Conservation (phyloP, 2,113 vertebrate genomes). For the Motacilla alba region DNA sequence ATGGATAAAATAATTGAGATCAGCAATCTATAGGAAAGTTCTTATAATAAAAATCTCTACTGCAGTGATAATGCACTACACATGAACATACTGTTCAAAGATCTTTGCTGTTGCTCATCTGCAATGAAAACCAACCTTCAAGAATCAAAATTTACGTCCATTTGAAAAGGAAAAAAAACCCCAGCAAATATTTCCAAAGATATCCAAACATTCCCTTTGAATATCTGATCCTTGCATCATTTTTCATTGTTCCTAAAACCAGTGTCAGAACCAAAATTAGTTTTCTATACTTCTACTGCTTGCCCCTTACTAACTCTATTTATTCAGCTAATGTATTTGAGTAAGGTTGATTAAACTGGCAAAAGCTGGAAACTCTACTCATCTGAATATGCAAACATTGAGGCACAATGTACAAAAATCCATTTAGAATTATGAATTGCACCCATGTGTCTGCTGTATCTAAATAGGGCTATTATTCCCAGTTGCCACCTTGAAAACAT, state of each 20-base stretch:
- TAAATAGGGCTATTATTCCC: slow-evolving; percentile 62
- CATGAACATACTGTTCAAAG: not conserved
- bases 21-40: not conserved
- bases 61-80: not conserved
- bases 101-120: not conserved
- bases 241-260: not conserved
- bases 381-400: not conserved
- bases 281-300: not conserved
- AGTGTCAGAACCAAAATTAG: not conserved
- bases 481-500: slow-evolving; percentile 57
- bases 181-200: not conserved
- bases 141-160: not conserved
- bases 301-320: not conserved
- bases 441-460: not conserved
- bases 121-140: not conserved
- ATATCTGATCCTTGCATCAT: not conserved
- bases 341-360: not conserved
- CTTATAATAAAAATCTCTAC: not conserved
- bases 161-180: not conserved
- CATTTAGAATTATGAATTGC: not conserved
- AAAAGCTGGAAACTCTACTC: not conserved
- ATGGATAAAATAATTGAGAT: not conserved
- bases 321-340: not conserved
- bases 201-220: not conserved
- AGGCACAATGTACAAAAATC: not conserved